These are phyloP conservation scores for Opisthograptis luteolata DNA, from an alignment of 2,888 invertebrate genomes.

Conservation along the genomic window DNA sequence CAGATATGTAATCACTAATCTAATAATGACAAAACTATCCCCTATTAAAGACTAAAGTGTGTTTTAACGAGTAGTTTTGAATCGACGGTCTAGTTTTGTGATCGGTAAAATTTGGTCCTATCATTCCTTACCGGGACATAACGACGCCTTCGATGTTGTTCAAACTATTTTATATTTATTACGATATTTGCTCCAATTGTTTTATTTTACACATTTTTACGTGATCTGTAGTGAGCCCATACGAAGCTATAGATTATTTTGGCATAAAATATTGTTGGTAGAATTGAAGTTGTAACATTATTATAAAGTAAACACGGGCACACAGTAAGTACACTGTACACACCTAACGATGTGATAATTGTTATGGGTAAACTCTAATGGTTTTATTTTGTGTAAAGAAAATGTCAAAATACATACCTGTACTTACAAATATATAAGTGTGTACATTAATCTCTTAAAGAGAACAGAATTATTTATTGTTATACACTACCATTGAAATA, in stretches of 20 bases:
- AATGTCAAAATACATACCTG: conserved; percentile 65
- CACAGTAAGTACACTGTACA: conserved; percentile 75
- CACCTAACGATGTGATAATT: conserved; percentile 79
- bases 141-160: conserved; percentile 50
- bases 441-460: conserved; percentile 73
- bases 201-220: conserved; percentile 37
- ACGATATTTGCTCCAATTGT: conserved; percentile 38
- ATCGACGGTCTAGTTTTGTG: conserved; percentile 65
- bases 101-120: conserved; percentile 86
- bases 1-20: background rate
- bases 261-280: conserved; percentile 36
- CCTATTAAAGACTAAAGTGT: conserved; percentile 66
- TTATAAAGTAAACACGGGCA: conserved; percentile 69
- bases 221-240: conserved; percentile 38
- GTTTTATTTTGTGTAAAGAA: conserved; percentile 78
- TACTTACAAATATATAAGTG: conserved; percentile 59
- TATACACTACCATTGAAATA: conserved; percentile 76
- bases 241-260: conserved; percentile 38
- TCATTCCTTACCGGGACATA: conserved; percentile 86
- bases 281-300: conserved; percentile 45
- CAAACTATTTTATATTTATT: conserved; percentile 54
- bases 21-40: conserved; percentile 44
- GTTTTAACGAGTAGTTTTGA: conserved; percentile 55
- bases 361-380: conserved; percentile 72
- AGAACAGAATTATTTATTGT: conserved; percentile 81